Evolutionary conservation across 2,113 vertebrate genomes (phyloP).

Genomic region (Nannospalax galili): DNA sequence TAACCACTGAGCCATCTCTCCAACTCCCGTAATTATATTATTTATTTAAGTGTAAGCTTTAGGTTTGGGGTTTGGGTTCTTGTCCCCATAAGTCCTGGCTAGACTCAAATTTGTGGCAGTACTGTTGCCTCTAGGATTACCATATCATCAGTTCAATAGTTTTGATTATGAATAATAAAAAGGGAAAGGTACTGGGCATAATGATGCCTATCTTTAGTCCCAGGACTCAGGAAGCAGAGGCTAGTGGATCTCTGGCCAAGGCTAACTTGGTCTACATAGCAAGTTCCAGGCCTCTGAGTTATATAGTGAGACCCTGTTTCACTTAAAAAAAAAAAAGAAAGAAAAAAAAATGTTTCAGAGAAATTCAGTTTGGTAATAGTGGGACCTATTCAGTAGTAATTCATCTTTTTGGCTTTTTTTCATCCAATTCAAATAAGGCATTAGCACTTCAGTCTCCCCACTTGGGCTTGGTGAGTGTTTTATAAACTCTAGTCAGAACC

Average conservation of each 20-base stretch:
- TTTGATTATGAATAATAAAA: not conserved
- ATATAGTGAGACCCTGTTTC: not conserved
- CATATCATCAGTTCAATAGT: too few relatives aligned
- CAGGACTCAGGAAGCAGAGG: too few relatives aligned
- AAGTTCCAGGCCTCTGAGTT: not conserved
- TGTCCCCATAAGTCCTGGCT: not conserved
- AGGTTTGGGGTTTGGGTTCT: not conserved
- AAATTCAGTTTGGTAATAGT: not conserved
- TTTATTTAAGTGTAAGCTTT: not conserved
- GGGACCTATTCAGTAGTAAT: not conserved
- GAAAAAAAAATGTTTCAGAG: not conserved
- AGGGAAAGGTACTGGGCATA: not conserved
- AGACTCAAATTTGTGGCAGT: not conserved
- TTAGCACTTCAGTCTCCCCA: not conserved
- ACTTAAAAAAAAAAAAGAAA: not conserved
- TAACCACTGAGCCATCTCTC: too few relatives aligned
- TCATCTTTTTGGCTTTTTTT: not conserved
- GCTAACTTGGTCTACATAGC: not conserved
- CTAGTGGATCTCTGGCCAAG: not conserved
- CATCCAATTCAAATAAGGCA: not conserved
- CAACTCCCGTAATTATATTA: not conserved
- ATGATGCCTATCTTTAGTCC: not conserved
- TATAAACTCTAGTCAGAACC: not conserved
- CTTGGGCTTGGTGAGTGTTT: not conserved
- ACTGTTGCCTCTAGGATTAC: not conserved